phyloP scores from a whole-genome alignment of 1,140 invertebrate genomes.

The Bombus haemorrhoidalis region DNA sequence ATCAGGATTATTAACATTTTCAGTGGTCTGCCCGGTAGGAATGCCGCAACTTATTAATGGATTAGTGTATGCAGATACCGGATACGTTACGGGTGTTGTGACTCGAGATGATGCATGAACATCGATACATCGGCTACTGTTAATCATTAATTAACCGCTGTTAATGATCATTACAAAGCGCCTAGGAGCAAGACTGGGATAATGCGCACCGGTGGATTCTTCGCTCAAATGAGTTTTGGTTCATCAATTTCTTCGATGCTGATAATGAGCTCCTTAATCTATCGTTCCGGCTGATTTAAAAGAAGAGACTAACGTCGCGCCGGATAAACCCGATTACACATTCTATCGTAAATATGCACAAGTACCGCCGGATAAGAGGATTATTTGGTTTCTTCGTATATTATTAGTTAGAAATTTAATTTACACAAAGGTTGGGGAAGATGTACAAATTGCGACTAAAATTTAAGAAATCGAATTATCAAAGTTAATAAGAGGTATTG shows the following conservation, averaged over 20 bases:
- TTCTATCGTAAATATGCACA: too few relatives aligned
- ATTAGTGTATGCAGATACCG: conserved; percentile 13
- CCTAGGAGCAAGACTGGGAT: background rate
- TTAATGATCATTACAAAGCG: conserved; percentile 35
- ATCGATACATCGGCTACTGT: conserved; percentile 20
- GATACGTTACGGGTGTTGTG: conserved; percentile 17
- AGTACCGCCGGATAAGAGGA: too few relatives aligned
- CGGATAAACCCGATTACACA: too few relatives aligned
- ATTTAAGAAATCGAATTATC: too few relatives aligned
- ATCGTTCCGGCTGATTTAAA: background rate
- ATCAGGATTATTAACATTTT: conserved; percentile 18
- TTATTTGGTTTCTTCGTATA: too few relatives aligned
- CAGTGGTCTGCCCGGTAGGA: background rate
- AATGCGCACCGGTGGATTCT: background rate
- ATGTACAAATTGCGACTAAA: too few relatives aligned
- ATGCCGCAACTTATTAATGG: background rate
- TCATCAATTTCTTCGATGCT: background rate
- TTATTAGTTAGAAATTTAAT: too few relatives aligned
- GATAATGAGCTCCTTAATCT: background rate
- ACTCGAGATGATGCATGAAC: conserved; percentile 49
- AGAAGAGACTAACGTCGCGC: too few relatives aligned
- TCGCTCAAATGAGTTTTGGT: background rate
- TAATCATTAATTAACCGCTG: conserved; percentile 37
- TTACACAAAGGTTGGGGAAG: too few relatives aligned
- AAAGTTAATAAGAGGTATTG: too few relatives aligned